A percentile compares a stretch with the other conserved stretches of the same genome.
Evolutionary conservation across 64 coral and sea anemone genomes (phyloP).

Genomic region (Montipora foliosa): DNA sequence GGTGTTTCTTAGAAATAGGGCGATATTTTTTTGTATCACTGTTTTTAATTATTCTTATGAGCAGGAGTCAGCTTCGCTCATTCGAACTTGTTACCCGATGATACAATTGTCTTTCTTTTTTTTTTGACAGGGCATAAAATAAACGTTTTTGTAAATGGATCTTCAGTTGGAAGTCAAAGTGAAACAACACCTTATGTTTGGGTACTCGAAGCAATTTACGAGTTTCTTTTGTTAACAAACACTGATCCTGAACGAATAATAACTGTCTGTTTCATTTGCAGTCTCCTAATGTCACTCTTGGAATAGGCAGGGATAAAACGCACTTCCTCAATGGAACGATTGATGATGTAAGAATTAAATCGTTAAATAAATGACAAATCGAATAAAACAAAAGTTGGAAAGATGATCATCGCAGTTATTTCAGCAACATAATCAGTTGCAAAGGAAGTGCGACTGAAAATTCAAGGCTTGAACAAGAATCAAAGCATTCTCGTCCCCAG

Average conservation of each 20-base stretch:
- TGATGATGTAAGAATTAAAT: constrained; percentile 86
- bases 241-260: neutral
- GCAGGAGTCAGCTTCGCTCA: too few species aligned
- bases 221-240: neutral
- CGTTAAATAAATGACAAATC: neutral
- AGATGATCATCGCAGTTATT: too few species aligned
- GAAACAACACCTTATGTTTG: constrained; percentile 62
- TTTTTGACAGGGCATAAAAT: constrained; percentile 73
- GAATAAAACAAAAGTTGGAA: too few species aligned
- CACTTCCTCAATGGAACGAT: constrained; percentile 83
- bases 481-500: too few species aligned
- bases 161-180: constrained; percentile 61
- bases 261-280: neutral
- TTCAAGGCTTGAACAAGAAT: too few species aligned
- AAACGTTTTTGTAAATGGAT: constrained; percentile 88
- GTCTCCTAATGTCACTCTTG: constrained; percentile 64
- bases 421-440: too few species aligned
- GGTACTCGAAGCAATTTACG: constrained; percentile 53
- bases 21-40: too few species aligned
- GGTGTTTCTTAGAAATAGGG: too few species aligned
- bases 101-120: neutral
- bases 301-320: constrained; percentile 70
- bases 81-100: neutral
- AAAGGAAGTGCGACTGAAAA: too few species aligned
- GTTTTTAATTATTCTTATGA: too few species aligned